Base-by-base conservation (phyloP, 2,113 vertebrate genomes). In the Sitta europaea region DNA sequence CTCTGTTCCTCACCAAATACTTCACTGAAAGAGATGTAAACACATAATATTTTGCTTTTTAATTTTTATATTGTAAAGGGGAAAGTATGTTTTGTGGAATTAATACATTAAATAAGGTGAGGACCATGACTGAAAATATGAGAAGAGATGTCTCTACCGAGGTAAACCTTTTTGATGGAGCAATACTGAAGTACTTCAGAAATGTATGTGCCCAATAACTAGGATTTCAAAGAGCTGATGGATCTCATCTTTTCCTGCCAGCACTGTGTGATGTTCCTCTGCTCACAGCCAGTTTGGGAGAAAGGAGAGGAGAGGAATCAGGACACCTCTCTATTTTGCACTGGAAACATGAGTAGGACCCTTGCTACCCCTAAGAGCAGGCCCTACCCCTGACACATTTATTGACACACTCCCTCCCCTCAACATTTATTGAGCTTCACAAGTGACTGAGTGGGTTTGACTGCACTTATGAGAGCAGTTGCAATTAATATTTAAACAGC, bases 401-500 rank as follows among this genome's bases (percentile, higher is more conserved):
- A n/a, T n/a, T n/a, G n/a, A n/a, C n/a, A n/a, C n/a, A n/a, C n/a
- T 58, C 43, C 12, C 22, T 68, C 14, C 4, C 38, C 61, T 23
- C n/a, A 57, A 7, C 45, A 65, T 20, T 66, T 63, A 81, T 1
- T 80, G 55, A 94, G 33, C 25, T 88, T 61, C 53, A 53, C 11
- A 70, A 94, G 59, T 59, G 82, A 73, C 65, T 55, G 68, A 53
- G 48, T 59, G 62, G 53, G 22, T 86, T 86, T 86, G 77, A 77
- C 68, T 35, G 87, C 61, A 86, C 80, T 76, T 36, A 24, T 2
- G 47, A 89, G 33, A 79, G 48, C 80, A 91, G 54, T 48, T 66
- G 78, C 79, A 94, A 87, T 91, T 94, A 92, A 95, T 96, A 96
- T 93, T 97, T 96, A 91, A 97, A 91, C 66, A 88, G 55, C 48